Conservation (phyloP, 2,797 vertebrate genomes). For the Enteromius radiatus region DNA sequence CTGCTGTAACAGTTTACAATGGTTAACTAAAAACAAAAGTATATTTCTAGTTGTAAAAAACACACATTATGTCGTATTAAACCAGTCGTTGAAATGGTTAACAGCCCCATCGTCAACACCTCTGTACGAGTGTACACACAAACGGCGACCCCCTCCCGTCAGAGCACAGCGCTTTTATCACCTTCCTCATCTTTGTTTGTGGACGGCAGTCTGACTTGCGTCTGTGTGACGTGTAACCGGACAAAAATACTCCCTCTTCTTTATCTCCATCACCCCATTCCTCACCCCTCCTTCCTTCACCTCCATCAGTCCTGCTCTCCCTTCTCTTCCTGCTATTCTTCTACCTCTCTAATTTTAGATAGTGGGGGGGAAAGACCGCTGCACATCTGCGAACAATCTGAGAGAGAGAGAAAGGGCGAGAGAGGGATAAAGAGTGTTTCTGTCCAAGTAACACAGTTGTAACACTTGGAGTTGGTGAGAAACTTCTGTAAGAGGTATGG, state of each 20-base stretch:
- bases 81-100: not conserved
- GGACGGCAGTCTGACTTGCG: conserved; percentile 65
- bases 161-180: conserved; percentile 50
- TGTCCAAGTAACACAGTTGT: conserved; percentile 17
- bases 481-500: not conserved
- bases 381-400: conserved; percentile 75
- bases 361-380: conserved; percentile 70
- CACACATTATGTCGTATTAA: not conserved
- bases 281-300: conserved; percentile 64
- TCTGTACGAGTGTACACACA: conserved; percentile 47
- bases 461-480: conserved; percentile 34
- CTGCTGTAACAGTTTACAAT: not conserved
- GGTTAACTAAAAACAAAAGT: not conserved
- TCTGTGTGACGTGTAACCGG: conserved; percentile 68
- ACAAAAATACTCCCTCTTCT: conserved; percentile 74
- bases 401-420: conserved; percentile 54
- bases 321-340: conserved; percentile 81
- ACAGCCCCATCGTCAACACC: not conserved
- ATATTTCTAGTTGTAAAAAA: not conserved
- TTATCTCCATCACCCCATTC: conserved; percentile 68
- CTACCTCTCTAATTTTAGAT: conserved; percentile 79
- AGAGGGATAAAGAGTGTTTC: conserved; percentile 35
- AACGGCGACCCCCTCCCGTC: conserved; percentile 19
- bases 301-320: conserved; percentile 62
- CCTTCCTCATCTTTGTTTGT: conserved; percentile 55